These are phyloP conservation scores for Leptatherina wallacei DNA, from an alignment of 2,797 vertebrate species.

Conservation along the genomic window DNA sequence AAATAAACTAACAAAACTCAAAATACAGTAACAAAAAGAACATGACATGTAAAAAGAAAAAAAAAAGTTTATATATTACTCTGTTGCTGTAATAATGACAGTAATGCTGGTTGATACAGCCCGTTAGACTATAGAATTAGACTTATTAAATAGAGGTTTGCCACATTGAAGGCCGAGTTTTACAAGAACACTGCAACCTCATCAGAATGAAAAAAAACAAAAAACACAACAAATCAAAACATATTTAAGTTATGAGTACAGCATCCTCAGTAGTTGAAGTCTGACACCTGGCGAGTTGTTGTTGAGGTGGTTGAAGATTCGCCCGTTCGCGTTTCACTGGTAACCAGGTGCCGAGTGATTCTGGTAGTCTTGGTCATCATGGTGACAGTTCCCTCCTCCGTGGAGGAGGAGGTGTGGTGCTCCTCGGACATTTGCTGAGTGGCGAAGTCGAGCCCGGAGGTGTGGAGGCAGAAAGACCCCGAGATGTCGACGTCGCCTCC, in stretches of 20 bases:
- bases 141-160: slow-evolving; percentile 37
- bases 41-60: slow-evolving; percentile 66
- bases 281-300: slow-evolving; percentile 41
- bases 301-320: slow-evolving; percentile 58
- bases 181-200: slow-evolving; percentile 66
- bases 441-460: slow-evolving; percentile 81
- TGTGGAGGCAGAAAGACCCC: slow-evolving; percentile 81
- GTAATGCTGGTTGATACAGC: slow-evolving; percentile 45
- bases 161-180: slow-evolving; percentile 40
- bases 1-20: slow-evolving; percentile 59
- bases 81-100: slow-evolving; percentile 49
- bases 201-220: slow-evolving; percentile 30
- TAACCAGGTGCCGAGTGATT: slow-evolving; percentile 70
- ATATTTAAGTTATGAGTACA: slow-evolving; percentile 46
- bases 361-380: slow-evolving; percentile 77
- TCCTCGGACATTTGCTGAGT: slow-evolving; percentile 72
- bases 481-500: slow-evolving; percentile 71
- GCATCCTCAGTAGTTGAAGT: slow-evolving; percentile 57
- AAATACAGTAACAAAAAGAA: slow-evolving; percentile 60
- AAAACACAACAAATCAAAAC: slow-evolving; percentile 34
- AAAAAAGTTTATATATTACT: slow-evolving; percentile 62
- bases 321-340: slow-evolving; percentile 71
- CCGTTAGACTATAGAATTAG: slow-evolving; percentile 55
- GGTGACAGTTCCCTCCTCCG: slow-evolving; percentile 63
- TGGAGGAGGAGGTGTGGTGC: slow-evolving; percentile 64